Conservation (phyloP, 2,888 invertebrate genomes). For the Mongoloraphidia duomilia region DNA sequence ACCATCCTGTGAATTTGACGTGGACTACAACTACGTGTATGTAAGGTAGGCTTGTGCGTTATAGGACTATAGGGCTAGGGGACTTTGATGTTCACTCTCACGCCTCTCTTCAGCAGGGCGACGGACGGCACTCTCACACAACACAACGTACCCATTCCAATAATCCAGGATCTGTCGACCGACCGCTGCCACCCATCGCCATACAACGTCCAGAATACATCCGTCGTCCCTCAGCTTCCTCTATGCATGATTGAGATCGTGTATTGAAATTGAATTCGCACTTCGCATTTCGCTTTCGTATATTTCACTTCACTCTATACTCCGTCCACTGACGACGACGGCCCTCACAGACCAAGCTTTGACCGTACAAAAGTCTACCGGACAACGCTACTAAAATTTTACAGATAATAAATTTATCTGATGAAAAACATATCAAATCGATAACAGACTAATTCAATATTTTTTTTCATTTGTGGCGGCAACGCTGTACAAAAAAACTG, state of each 20-base stretch:
- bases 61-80: slow-evolving; percentile 13
- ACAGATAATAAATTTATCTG: too few species aligned
- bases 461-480: too few species aligned
- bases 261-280: slow-evolving; percentile 35
- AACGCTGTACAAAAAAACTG: too few species aligned
- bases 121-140: slow-evolving; percentile 1
- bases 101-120: slow-evolving; percentile 13
- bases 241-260: slow-evolving; percentile 32
- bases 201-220: slow-evolving; percentile 2
- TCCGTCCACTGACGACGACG: too few species aligned
- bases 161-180: slow-evolving; percentile 6
- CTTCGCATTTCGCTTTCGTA: background rate
- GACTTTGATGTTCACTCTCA: slow-evolving; percentile 24
- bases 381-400: too few species aligned
- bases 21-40: slow-evolving; percentile 5
- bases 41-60: background rate
- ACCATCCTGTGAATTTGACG: slow-evolving; percentile 3
- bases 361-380: too few species aligned
- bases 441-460: too few species aligned
- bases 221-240: slow-evolving; percentile 18
- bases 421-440: too few species aligned
- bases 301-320: background rate
- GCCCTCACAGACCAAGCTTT: too few species aligned
- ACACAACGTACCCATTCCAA: slow-evolving; percentile 8
- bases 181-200: slow-evolving; percentile 8